Evolutionary conservation across 2,888 invertebrate species (phyloP), one percentile per base, ranked within the genome.

Genomic region (Sphaeridia pumilis): DNA sequence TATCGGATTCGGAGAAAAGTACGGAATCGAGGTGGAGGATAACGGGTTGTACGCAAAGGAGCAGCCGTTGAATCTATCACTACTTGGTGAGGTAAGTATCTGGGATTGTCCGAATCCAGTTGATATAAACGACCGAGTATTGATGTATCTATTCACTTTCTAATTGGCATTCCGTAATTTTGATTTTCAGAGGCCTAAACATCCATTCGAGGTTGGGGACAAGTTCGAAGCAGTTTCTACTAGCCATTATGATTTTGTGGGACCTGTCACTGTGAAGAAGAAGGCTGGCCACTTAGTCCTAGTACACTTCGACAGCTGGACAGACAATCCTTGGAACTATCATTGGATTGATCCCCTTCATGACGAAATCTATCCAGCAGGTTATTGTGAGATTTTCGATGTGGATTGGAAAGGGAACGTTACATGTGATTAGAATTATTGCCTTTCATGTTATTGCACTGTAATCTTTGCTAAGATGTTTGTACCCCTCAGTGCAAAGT

Each of bases 281-380:
- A 24, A 46, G 10, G 52, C 52, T 4, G 52, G 27, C 3, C 46
- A 52, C 20, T 20, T 51, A 21, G 36, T 51, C 1, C 31, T 27
- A 5, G 5, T 52, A n/a, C 22, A 52, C 20, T 46, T 46, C n/a
- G 52, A 46, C 22, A n/a, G 28, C 1, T 46, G 46, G 52, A 24
- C n/a, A 7, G 20, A n/a, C 4, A 14, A 28, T 4, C 1, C 22
- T 3, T 3, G 24, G 7, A 52, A 52, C 22, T 52, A n/a, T 41
- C 27, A 27, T 5, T 52, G 52, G 52, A 26, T 52, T 2, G 52
- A 52, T 41, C n/a, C 46, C 2, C 17, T 31, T 14, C 12, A 20
- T 1, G 25, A 27, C 25, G 52, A 52, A 24, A 28, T 46, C 7
- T 52, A 42, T 12, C 52, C 52, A 5, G 3, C 20, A 1, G 52